Base-by-base conservation (phyloP, 2,888 invertebrate genomes). In the Crocallis elinguaria region DNA sequence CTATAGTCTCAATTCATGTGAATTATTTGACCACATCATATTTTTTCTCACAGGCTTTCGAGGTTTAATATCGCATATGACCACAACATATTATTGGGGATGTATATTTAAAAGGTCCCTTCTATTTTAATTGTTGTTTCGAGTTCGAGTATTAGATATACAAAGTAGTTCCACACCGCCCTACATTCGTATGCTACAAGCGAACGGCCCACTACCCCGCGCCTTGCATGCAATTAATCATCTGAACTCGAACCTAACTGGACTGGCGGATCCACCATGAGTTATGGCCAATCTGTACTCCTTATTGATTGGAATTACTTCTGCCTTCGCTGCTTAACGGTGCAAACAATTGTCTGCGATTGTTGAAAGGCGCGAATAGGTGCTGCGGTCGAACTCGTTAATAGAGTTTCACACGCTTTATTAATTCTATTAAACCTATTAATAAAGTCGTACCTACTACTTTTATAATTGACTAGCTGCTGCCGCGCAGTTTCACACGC, bases 191-290 rank as follows among this genome's bases (percentile, higher is more conserved):
- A 29, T 11, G 7, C 29, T 32, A 14, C 32, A 32, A 8, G 12
- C 29, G 3, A 12, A 12, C 14, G 35, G 17, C 35, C 35, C 6
- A 32, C 17, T 32, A 32, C 21, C 17, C 16, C 37, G 16, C 14
- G 7, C 19, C 35, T 36, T 36, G 36, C 21, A 23, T 27, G 43
- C 32, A 12, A 51, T 51, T 44, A 51, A 51, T 51, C 38, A 44
- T 11, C 5, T 44, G 43, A 50, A 38, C 50, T 44, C 33, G 50
- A 44, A 44, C 50, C 38, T 44, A 27, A 33, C 39, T 52, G 44
- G 25, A 33, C 39, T 46, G 12, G 35, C 32, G 27, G 39, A 38
- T n/a, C 44, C 23, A 19, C 13, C 14, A 46, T 46, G 52, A 52
- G 46, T 52, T 29, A 52, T 37, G 30, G 46, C 52, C 29, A 23